Conservation (phyloP, 2,888 invertebrate species). For the Schizotus pectinicornis region DNA sequence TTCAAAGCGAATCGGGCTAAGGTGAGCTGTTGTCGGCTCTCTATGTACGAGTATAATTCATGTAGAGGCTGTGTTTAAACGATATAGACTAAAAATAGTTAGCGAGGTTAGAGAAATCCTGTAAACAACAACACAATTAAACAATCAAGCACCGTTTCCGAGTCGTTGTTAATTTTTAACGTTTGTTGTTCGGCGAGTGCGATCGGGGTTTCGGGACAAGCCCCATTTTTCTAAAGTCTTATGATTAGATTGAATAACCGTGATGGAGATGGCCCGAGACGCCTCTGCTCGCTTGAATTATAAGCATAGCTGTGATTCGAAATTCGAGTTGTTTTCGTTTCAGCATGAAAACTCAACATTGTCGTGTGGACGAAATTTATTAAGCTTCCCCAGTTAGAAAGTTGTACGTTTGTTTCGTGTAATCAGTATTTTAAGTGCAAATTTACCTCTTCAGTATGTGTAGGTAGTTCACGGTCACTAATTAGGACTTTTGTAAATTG, state of each 20-base stretch:
- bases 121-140: constrained; percentile 12
- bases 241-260: constrained; percentile 6
- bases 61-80: constrained; percentile 25
- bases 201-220: constrained; percentile 10
- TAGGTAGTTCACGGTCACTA: constrained; percentile 11
- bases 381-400: not conserved
- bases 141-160: constrained; percentile 25
- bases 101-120: not conserved
- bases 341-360: not conserved
- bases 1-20: not conserved
- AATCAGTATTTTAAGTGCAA: constrained; percentile 10
- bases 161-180: constrained; percentile 22
- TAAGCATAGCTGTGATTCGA: constrained; percentile 38
- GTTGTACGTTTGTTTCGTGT: constrained; percentile 1
- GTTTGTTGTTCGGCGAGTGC: constrained; percentile 22
- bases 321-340: constrained; percentile 24
- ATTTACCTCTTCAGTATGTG: constrained; percentile 21
- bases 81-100: constrained; percentile 9
- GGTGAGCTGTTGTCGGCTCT: not conserved
- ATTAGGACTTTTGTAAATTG: constrained; percentile 12
- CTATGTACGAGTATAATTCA: constrained; percentile 1
- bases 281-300: constrained; percentile 26
- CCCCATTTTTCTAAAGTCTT: constrained; percentile 4
- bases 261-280: constrained; percentile 9
- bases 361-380: not conserved